phyloP scores from a whole-genome alignment of 2,113 vertebrate species.

The Synodontis membranacea region DNA sequence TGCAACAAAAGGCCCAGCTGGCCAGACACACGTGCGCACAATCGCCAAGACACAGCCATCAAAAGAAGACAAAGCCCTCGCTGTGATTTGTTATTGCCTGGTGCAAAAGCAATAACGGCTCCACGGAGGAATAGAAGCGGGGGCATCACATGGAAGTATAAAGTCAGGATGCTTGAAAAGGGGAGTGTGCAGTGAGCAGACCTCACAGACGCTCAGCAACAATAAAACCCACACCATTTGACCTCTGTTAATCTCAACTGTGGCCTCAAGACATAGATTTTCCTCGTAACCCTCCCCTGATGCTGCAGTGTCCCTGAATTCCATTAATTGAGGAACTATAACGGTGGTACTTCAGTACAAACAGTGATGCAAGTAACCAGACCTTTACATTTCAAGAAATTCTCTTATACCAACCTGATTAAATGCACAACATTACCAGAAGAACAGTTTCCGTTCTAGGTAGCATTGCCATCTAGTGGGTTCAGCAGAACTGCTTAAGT shows the following conservation, averaged over 20 bases:
- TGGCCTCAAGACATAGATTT: conserved; percentile 11
- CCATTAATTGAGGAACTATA: background rate
- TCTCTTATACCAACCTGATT: background rate
- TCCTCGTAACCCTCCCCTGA: background rate
- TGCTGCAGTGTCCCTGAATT: background rate
- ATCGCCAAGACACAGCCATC: conserved; percentile 14
- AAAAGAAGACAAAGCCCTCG: conserved; percentile 40
- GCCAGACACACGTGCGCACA: conserved; percentile 23
- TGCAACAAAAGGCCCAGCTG: conserved; percentile 49
- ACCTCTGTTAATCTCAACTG: conserved; percentile 31
- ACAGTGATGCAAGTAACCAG: background rate
- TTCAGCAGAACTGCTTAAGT: background rate
- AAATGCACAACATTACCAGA: background rate
- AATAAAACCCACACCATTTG: conserved; percentile 36
- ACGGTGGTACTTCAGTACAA: background rate
- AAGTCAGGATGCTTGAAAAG: conserved; percentile 15
- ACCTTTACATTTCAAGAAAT: background rate
- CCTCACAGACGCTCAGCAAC: conserved; percentile 20
- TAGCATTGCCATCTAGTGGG: conserved; percentile 51
- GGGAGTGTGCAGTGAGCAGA: background rate
- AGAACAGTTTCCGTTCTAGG: background rate
- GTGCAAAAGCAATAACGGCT: conserved; percentile 28
- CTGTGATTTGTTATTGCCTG: conserved; percentile 40
- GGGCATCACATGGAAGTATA: conserved; percentile 12
- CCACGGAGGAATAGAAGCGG: conserved; percentile 21